Evolutionary conservation across 2,113 vertebrate species (phyloP), one percentile per base, ranked within the genome.

Genomic region (Lophotis ruficrista): DNA sequence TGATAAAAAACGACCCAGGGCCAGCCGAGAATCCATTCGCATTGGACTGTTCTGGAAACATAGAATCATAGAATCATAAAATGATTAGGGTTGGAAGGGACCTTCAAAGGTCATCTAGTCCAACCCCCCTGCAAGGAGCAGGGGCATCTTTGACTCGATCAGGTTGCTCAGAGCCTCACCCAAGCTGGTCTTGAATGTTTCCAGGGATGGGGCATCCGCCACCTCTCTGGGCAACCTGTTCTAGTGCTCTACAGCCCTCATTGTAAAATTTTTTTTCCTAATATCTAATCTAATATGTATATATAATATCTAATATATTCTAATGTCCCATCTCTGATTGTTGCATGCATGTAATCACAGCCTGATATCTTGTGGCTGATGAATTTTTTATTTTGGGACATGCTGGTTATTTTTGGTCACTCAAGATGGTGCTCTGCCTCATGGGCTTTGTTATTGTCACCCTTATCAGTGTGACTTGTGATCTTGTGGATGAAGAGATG

Each of bases 391-490:
- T 16, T 83, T 28, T 78, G 61, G 53, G 8, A 21, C 2, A 1
- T 1, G 0, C 23, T 2, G 3, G 2, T 38, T 91, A 69, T 43
- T 48, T 56, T 8, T 48, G 35, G 6, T 86, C 25, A 2, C 57
- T 78, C 56, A 47, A 8, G 70, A 7, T 13, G 23, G 7, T 58
- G 28, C 30, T 48, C 30, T 48, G 28, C 18, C 24, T 75, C 1
- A 0, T 0, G 3, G 35, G 27, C 27, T 48, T 77, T 1, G 4
- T 6, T 60, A 35, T 58, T 61, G 68, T n/a, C 51, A 41, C 31
- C 51, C 10, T 35, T 53, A 33, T 7, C 53, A 25, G 9, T 7
- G 56, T 1, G 2, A 17, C 1, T 79, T 75, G 1, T 20, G 13
- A 35, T 57, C 37, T 53, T 18, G 9, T 24, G 24, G 22, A 16